A percentile compares a stretch with the other conserved stretches of the same genome.
phyloP scores from a whole-genome alignment of 2,888 invertebrate genomes.

The Cosmia trapezina region DNA sequence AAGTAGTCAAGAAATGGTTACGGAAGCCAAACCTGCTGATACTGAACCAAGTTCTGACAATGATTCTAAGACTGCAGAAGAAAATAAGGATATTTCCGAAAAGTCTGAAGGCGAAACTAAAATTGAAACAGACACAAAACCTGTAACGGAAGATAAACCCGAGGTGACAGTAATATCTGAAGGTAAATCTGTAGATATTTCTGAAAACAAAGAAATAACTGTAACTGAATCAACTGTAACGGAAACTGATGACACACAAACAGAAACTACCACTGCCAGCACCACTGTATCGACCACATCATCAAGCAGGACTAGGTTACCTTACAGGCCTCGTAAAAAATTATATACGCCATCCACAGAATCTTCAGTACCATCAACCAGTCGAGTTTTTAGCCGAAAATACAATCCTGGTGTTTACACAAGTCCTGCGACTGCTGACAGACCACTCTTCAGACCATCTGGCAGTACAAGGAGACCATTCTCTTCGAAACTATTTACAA shows the following conservation, averaged over 20 bases:
- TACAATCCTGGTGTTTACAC: constrained; percentile 87
- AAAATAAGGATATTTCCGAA: constrained; percentile 17
- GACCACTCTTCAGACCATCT: constrained; percentile 75
- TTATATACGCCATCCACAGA: constrained; percentile 86
- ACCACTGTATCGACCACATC: constrained; percentile 73
- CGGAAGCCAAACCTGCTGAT: constrained; percentile 7
- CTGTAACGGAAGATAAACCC: constrained; percentile 59
- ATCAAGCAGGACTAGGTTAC: constrained; percentile 78
- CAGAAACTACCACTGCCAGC: constrained; percentile 78
- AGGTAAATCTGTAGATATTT: constrained; percentile 73
- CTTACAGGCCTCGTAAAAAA: constrained; percentile 84
- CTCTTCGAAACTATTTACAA: constrained; percentile 79
- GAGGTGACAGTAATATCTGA: constrained; percentile 73
- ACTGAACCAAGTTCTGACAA: constrained; percentile 6
- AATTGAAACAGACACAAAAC: constrained; percentile 19
- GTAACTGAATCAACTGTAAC: constrained; percentile 62
- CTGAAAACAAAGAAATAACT: constrained; percentile 69
- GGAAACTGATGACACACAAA: constrained; percentile 59
- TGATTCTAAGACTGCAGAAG: constrained; percentile 3
- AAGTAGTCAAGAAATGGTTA: constrained; percentile 8
- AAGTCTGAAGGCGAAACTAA: constrained; percentile 12
- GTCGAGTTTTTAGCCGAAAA: constrained; percentile 86
- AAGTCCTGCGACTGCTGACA: constrained; percentile 83
- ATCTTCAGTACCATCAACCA: constrained; percentile 78
- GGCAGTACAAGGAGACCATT: constrained; percentile 80